Evolutionary conservation across 2,113 vertebrate genomes (phyloP).

Genomic region (Lethenteron reissneri): DNA sequence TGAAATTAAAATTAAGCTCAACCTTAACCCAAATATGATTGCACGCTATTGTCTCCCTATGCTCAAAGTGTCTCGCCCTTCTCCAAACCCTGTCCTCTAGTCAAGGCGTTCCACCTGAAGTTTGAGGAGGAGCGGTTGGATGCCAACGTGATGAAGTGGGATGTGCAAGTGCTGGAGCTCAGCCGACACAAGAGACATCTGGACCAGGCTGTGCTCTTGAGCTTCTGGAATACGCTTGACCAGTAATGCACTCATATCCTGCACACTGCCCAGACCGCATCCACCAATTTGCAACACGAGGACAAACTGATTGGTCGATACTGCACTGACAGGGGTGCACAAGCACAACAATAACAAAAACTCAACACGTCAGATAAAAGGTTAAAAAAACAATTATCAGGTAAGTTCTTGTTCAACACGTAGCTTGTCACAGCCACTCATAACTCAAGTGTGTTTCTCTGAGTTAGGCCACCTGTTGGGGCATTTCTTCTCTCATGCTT

Average conservation of each 20-base stretch:
- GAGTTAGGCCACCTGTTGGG: too few relatives aligned
- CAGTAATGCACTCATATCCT: conserved; percentile 27
- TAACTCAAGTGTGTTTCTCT: too few relatives aligned
- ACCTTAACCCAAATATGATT: too few relatives aligned
- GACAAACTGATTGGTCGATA: conserved; percentile 1
- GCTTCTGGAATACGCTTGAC: conserved; percentile 95
- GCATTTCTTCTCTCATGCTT: too few relatives aligned
- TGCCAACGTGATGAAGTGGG: conserved; percentile 95
- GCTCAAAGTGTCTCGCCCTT: too few relatives aligned
- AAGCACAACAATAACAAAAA: background rate
- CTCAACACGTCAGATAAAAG: background rate
- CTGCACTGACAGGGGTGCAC: background rate
- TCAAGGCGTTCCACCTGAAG: conserved; percentile 95
- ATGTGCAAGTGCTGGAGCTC: conserved; percentile 79
- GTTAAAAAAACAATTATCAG: too few relatives aligned
- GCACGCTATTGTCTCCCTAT: too few relatives aligned
- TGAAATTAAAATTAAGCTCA: too few relatives aligned
- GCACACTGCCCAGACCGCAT: background rate
- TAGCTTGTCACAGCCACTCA: too few relatives aligned
- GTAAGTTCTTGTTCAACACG: too few relatives aligned
- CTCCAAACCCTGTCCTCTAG: conserved; percentile 19
- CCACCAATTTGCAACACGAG: background rate
- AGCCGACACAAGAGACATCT: conserved; percentile 89
- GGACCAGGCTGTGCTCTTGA: conserved; percentile 75
- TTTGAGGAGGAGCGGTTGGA: conserved; percentile 83